Evolutionary conservation across 2,113 vertebrate species (phyloP), one percentile per base, ranked within the genome.

Genomic region (Globicephala melas): DNA sequence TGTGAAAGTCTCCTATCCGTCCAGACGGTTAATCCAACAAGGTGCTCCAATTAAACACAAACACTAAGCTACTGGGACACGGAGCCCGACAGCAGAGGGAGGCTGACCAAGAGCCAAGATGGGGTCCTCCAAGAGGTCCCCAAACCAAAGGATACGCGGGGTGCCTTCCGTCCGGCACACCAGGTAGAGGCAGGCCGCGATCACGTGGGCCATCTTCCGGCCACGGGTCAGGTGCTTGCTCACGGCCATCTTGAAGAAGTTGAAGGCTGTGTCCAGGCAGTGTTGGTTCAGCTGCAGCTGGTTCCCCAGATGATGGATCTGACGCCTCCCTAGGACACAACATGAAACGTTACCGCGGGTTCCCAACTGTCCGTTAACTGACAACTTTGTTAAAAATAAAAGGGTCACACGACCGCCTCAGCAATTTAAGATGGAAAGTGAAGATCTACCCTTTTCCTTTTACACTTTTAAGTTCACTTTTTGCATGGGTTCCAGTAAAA

Each of bases 181-280:
- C 98, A 99, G 98, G 99, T 99, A 99, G 94, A 99, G 99, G 70
- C 99, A 99, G 28, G 99, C 99, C 0, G 99, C 99, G 7, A 99
- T 98, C 14, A 99, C 99, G 0, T 99, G 99, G 1, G 98, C 91
- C 90, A 99, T 98, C 97, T 98, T 99, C n/a, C 99, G 99, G 0
- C 99, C 99, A 0, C 98, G 98, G 0, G 99, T 99, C 67, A 99
- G 98, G 55, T 99, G 99, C 71, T 99, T 99, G 98, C 97, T 98
- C 80, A 99, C 99, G 0, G 99, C 99, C 99, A 99, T 99, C 99
- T 99, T 99, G 99, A 99, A 99, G 98, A 99, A 99, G 98, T 99
- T 99, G 98, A 99, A 99, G 89, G 99, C 99, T 0, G 99, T 99
- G 98, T 99, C 99, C 97, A 99, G 98, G 91, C 99, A 99, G 90